phyloP scores from a whole-genome alignment of 2,797 vertebrate genomes.

The Paedocypris micromegethes region DNA sequence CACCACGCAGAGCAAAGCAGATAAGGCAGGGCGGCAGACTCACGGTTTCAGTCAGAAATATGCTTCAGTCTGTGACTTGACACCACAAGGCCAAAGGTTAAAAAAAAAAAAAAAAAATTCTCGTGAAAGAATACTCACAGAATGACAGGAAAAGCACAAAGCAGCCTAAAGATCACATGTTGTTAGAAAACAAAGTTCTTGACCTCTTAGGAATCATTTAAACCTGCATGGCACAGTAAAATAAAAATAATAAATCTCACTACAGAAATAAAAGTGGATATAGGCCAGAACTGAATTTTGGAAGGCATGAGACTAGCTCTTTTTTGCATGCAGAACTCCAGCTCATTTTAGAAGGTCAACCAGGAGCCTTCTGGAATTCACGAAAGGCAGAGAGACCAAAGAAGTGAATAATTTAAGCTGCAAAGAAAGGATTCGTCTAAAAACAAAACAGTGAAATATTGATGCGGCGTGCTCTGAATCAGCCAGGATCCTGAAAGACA shows the following conservation, averaged over 20 bases:
- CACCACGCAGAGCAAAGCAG: slow-evolving; percentile 36
- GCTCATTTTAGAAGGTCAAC: background rate
- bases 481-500: background rate
- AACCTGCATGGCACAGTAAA: no score
- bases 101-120: slow-evolving; percentile 11
- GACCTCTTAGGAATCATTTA: background rate
- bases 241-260: no score
- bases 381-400: slow-evolving; percentile 18
- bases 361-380: background rate
- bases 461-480: slow-evolving; percentile 23
- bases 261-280: no score
- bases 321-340: background rate
- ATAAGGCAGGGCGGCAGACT: slow-evolving; percentile 46
- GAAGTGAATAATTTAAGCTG: background rate
- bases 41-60: slow-evolving; percentile 32
- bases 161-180: background rate
- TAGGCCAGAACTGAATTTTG: background rate
- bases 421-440: background rate
- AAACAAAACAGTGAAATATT: slow-evolving; percentile 3
- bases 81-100: slow-evolving; percentile 19
- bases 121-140: slow-evolving; percentile 9
- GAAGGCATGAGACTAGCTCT: background rate
- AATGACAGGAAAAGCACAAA: slow-evolving; percentile 5
- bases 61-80: slow-evolving; percentile 15
- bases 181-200: background rate